Percentiles rank a stretch among this genome's conserved stretches.
These are phyloP conservation scores for Clepsis dumicolana DNA, from an alignment of 2,888 invertebrate genomes.

Conservation along the genomic window DNA sequence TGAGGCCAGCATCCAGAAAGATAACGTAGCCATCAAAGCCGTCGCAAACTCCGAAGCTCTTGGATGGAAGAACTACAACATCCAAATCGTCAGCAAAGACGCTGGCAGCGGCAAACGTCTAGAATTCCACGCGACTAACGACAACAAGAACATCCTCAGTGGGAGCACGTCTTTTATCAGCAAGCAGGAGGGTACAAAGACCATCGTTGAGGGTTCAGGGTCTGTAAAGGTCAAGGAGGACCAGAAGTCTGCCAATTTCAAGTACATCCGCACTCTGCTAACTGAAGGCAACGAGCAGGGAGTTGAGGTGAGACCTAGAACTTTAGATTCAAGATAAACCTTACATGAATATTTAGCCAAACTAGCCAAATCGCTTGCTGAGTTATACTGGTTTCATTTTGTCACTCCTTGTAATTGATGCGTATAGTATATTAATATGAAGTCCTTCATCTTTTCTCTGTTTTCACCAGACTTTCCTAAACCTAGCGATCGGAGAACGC, in stretches of 20 bases:
- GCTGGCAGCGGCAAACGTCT: constrained; percentile 87
- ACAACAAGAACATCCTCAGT: constrained; percentile 88
- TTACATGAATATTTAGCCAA: too few relatives aligned
- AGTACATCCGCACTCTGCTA: constrained; percentile 88
- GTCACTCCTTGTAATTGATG: too few relatives aligned
- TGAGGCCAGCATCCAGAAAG: constrained; percentile 86
- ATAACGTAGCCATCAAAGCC: constrained; percentile 88
- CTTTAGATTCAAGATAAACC: too few relatives aligned
- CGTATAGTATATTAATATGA: too few relatives aligned
- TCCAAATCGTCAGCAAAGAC: constrained; percentile 88
- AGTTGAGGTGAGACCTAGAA: constrained; percentile 72
- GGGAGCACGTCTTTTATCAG: constrained; percentile 91
- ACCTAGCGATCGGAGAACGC: constrained; percentile 89
- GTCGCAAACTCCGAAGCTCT: constrained; percentile 88
- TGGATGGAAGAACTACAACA: constrained; percentile 87
- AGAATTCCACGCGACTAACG: constrained; percentile 87
- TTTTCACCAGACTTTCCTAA: constrained; percentile 85
- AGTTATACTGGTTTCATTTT: too few relatives aligned
- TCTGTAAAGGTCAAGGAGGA: constrained; percentile 89
- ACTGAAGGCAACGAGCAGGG: constrained; percentile 90
- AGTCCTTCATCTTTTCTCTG: neutral
- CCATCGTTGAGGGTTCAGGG: constrained; percentile 91
- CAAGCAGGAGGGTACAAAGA: constrained; percentile 90
- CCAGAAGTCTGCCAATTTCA: constrained; percentile 90
- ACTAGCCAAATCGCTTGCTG: too few relatives aligned